phyloP scores from a whole-genome alignment of 2,888 invertebrate genomes.

The Sphaerolaimus hirsutus region DNA sequence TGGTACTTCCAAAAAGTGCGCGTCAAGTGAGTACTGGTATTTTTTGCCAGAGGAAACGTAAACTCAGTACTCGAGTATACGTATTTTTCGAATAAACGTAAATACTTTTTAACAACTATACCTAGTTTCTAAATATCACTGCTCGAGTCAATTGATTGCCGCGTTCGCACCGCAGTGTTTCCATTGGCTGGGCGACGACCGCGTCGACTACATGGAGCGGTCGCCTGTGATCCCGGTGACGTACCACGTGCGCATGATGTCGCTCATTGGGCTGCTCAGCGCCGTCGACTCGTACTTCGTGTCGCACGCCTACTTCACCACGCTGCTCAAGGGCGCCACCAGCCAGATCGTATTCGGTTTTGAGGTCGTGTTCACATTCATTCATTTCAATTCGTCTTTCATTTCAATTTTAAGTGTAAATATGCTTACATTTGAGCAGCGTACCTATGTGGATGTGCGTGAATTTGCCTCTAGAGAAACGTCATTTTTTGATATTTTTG shows the following conservation, averaged over 20 bases:
- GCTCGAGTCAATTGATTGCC: background rate
- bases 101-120: background rate
- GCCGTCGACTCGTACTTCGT: slow-evolving; percentile 65
- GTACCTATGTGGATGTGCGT: too few relatives aligned
- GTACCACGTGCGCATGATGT: slow-evolving; percentile 71
- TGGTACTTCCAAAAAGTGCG: too few relatives aligned
- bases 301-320: slow-evolving; percentile 73
- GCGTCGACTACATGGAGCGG: slow-evolving; percentile 98
- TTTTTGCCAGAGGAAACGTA: too few relatives aligned
- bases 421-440: too few relatives aligned
- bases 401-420: too few relatives aligned
- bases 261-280: slow-evolving; percentile 49
- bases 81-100: background rate
- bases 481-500: background rate
- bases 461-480: too few relatives aligned
- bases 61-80: too few relatives aligned
- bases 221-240: slow-evolving; percentile 83
- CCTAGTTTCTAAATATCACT: background rate
- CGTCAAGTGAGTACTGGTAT: too few relatives aligned
- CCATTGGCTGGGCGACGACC: slow-evolving; percentile 96
- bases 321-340: slow-evolving; percentile 70
- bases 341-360: slow-evolving; percentile 97
- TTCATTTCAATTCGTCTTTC: too few relatives aligned
- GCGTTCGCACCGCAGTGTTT: slow-evolving; percentile 48
- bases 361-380: slow-evolving; percentile 36